Percentiles rank a stretch among this genome's conserved stretches.
Evolutionary conservation across 2,797 vertebrate species (phyloP).

Genomic region (Alca torda): DNA sequence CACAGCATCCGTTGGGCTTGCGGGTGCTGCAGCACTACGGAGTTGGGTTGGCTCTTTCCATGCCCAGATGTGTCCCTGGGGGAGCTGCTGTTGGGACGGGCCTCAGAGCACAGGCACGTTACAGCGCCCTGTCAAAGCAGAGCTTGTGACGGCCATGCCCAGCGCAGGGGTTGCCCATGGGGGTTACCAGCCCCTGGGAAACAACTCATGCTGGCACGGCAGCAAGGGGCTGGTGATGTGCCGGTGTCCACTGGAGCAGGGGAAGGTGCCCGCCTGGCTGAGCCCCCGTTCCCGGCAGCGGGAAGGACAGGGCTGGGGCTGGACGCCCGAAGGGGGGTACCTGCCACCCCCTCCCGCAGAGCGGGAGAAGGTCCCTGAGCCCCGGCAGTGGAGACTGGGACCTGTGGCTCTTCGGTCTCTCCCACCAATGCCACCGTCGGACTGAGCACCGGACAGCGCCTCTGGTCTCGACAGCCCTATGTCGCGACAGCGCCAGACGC

Average conservation of each 20-base stretch:
- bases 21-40: fast-evolving
- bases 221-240: neutral
- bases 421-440: neutral
- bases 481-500: neutral
- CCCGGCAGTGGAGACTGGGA: fast-evolving
- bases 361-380: neutral
- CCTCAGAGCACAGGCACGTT: fast-evolving
- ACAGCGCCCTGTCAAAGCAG: neutral
- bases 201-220: fast-evolving
- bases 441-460: neutral
- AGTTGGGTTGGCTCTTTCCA: fast-evolving
- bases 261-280: neutral
- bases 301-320: neutral
- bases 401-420: neutral
- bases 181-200: neutral
- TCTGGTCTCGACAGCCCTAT: neutral
- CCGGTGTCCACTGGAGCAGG: fast-evolving
- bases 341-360: fast-evolving
- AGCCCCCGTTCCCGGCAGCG: fast-evolving
- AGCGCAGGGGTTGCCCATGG: fast-evolving
- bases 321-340: fast-evolving
- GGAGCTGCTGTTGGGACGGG: fast-evolving
- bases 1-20: neutral
- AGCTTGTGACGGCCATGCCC: fast-evolving
- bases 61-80: neutral